Evolutionary conservation across 2,797 vertebrate genomes (phyloP).

Genomic region (Bryconaethiops microstoma): DNA sequence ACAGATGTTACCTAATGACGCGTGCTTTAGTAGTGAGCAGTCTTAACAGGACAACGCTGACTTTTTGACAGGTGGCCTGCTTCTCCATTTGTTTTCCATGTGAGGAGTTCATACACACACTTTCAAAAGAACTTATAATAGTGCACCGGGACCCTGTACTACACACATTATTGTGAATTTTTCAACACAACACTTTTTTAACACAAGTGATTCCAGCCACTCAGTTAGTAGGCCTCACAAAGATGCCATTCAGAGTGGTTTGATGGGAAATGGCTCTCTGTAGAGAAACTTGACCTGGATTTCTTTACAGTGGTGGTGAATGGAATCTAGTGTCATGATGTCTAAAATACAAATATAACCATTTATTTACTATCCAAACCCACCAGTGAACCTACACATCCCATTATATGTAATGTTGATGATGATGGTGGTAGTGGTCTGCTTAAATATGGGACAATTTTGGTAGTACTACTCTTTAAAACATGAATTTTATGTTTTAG

Average conservation of each 20-base stretch:
- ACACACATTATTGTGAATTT: too few relatives aligned
- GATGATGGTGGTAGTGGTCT: too few relatives aligned
- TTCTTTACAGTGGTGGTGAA: neutral
- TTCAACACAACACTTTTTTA: too few relatives aligned
- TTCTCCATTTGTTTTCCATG: conserved; percentile 15
- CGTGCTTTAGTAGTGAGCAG: conserved; percentile 30
- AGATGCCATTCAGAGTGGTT: neutral
- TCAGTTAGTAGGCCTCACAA: too few relatives aligned
- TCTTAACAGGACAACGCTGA: conserved; percentile 12
- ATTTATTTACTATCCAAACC: neutral
- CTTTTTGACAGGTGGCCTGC: neutral
- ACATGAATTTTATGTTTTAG: neutral
- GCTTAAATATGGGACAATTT: too few relatives aligned
- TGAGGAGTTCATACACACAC: conserved; percentile 5
- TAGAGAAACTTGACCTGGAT: neutral
- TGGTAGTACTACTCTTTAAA: neutral
- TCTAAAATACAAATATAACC: neutral
- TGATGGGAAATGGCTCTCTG: neutral
- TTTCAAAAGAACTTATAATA: neutral
- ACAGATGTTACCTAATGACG: conserved; percentile 28
- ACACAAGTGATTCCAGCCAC: too few relatives aligned
- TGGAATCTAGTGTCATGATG: neutral
- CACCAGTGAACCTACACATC: too few relatives aligned
- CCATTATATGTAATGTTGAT: too few relatives aligned
- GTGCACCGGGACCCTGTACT: too few relatives aligned